These are phyloP conservation scores for Proteles cristata DNA, from an alignment of 2,113 vertebrate genomes.

Conservation along the genomic window DNA sequence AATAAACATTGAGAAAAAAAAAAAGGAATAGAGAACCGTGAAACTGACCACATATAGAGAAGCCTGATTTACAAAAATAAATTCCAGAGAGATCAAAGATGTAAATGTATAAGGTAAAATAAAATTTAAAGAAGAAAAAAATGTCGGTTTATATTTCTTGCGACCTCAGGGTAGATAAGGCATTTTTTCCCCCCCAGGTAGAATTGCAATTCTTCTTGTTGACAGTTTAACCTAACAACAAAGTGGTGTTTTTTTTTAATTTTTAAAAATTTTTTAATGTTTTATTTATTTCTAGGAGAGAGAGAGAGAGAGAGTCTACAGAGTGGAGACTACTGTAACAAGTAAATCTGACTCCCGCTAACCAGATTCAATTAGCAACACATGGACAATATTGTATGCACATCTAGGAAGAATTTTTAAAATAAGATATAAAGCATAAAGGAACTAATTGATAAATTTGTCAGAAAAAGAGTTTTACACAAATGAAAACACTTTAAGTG, in stretches of 20 bases:
- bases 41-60: neutral
- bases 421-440: neutral
- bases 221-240: slow-evolving; percentile 45
- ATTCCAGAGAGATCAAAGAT: slow-evolving; percentile 7
- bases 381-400: neutral
- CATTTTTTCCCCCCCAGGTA: neutral
- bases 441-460: neutral
- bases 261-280: neutral
- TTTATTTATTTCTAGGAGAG: too few relatives aligned
- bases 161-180: neutral
- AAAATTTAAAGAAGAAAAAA: slow-evolving; percentile 8
- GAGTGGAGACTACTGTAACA: neutral
- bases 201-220: slow-evolving; percentile 10
- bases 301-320: too few relatives aligned
- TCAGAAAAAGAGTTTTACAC: slow-evolving; percentile 4
- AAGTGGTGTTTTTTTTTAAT: neutral
- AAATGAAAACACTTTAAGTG: slow-evolving; percentile 19
- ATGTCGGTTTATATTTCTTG: neutral
- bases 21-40: neutral
- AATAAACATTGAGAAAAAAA: neutral
- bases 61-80: slow-evolving; percentile 32
- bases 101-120: slow-evolving; percentile 30
- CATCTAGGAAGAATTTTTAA: neutral
- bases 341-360: neutral
- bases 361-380: neutral